Percentiles rank a stretch among this genome's conserved stretches.
phyloP scores from a whole-genome alignment of 2,888 invertebrate genomes.

The Saturnia pavonia region DNA sequence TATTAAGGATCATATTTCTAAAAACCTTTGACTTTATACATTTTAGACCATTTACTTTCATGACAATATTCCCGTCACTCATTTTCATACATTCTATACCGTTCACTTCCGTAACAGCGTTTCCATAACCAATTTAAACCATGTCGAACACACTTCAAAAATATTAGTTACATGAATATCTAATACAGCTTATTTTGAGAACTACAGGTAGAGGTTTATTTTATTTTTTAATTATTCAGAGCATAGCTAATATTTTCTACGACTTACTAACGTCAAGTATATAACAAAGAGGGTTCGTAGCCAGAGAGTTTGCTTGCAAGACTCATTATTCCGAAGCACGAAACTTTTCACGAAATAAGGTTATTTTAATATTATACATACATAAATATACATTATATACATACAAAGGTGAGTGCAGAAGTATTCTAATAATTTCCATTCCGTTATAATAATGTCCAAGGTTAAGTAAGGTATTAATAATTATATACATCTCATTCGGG shows the following conservation, averaged over 20 bases:
- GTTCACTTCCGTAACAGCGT: background rate
- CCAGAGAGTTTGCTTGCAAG: background rate
- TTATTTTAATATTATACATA: background rate
- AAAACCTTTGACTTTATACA: too few relatives aligned
- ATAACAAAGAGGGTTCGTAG: background rate
- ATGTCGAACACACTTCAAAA: background rate
- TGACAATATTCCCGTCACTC: background rate
- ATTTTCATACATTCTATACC: too few relatives aligned
- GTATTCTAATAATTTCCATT: background rate
- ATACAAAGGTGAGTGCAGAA: background rate
- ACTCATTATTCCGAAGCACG: slow-evolving; percentile 12
- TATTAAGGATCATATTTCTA: too few relatives aligned
- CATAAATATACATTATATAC: background rate
- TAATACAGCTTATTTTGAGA: background rate
- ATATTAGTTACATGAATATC: background rate
- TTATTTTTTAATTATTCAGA: background rate
- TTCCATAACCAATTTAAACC: too few relatives aligned
- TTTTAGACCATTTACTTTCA: background rate
- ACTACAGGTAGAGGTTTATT: background rate
- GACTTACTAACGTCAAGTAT: background rate
- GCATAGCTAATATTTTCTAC: background rate
- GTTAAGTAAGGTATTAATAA: too few relatives aligned
- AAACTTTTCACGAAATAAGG: slow-evolving; percentile 4
- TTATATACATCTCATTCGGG: too few relatives aligned
- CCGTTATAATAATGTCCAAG: too few relatives aligned